Evolutionary conservation across 2,888 invertebrate species (phyloP).

Genomic region (Diplolepis rosae): DNA sequence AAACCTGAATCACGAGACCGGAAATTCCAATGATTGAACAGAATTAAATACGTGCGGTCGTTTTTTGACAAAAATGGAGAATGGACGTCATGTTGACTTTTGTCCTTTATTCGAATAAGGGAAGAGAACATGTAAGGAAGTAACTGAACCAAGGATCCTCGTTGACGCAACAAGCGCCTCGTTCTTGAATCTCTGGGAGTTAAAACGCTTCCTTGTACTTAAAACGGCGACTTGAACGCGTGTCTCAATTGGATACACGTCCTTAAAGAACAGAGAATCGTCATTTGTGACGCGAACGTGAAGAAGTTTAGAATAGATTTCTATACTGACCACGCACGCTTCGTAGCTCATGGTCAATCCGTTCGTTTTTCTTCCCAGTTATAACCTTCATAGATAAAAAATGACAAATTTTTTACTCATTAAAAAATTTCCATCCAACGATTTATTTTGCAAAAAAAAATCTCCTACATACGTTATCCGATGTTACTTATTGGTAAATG

Average conservation of each 20-base stretch:
- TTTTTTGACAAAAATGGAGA: slow-evolving; percentile 25
- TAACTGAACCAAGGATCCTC: slow-evolving; percentile 31
- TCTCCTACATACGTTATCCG: not conserved
- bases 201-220: slow-evolving; percentile 17
- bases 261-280: slow-evolving; percentile 52
- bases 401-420: not conserved
- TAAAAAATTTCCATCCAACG: not conserved
- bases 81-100: slow-evolving; percentile 15
- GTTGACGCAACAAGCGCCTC: slow-evolving; percentile 32
- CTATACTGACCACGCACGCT: not conserved
- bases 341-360: not conserved
- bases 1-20: slow-evolving; percentile 8
- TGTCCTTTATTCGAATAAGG: slow-evolving; percentile 26
- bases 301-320: slow-evolving; percentile 52
- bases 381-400: not conserved
- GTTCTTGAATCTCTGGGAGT: slow-evolving; percentile 32
- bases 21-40: slow-evolving; percentile 11
- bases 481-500: not conserved
- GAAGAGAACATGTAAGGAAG: slow-evolving; percentile 26
- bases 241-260: slow-evolving; percentile 33
- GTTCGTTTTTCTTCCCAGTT: not conserved
- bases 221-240: not conserved
- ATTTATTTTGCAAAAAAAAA: not conserved
- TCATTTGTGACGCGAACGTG: slow-evolving; percentile 54
- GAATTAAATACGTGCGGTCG: slow-evolving; percentile 12